These are phyloP conservation scores for Pristis pectinata DNA, from an alignment of 2,797 vertebrate species.

Conservation along the genomic window DNA sequence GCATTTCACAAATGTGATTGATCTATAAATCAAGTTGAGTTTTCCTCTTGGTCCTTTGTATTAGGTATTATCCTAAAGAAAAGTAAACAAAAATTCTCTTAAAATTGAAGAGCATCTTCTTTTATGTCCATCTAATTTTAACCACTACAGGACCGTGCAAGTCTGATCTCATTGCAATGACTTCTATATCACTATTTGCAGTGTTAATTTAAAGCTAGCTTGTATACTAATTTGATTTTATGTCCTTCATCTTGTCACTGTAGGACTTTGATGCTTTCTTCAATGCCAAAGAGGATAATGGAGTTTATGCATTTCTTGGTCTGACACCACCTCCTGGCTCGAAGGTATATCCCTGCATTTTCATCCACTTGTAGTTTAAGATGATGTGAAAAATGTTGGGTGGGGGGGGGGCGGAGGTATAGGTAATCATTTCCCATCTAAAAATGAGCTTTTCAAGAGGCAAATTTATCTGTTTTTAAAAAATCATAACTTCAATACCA, in stretches of 20 bases:
- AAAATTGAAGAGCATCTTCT: not conserved
- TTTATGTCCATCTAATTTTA: not conserved
- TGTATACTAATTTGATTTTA: not conserved
- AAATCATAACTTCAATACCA: too few relatives aligned
- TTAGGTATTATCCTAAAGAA: not conserved
- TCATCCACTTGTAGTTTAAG: not conserved
- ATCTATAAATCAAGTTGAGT: too few relatives aligned
- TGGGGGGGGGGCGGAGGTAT: too few relatives aligned
- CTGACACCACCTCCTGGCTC: conserved; percentile 82
- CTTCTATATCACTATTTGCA: not conserved
- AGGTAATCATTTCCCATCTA: too few relatives aligned
- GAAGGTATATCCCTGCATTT: conserved; percentile 68
- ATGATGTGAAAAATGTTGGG: not conserved
- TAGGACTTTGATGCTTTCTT: conserved; percentile 98
- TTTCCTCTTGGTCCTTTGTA: too few relatives aligned
- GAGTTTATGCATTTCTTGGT: conserved; percentile 84
- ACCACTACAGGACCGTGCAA: not conserved
- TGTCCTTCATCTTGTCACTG: conserved; percentile 12
- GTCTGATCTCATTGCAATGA: not conserved
- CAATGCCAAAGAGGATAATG: conserved; percentile 91
- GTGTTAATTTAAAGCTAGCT: not conserved
- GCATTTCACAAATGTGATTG: too few relatives aligned
- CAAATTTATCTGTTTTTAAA: too few relatives aligned
- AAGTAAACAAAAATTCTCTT: not conserved
- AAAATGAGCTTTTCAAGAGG: too few relatives aligned